These are phyloP conservation scores for Ploceus nigricollis DNA, from an alignment of 2,113 vertebrate species.

Conservation along the genomic window DNA sequence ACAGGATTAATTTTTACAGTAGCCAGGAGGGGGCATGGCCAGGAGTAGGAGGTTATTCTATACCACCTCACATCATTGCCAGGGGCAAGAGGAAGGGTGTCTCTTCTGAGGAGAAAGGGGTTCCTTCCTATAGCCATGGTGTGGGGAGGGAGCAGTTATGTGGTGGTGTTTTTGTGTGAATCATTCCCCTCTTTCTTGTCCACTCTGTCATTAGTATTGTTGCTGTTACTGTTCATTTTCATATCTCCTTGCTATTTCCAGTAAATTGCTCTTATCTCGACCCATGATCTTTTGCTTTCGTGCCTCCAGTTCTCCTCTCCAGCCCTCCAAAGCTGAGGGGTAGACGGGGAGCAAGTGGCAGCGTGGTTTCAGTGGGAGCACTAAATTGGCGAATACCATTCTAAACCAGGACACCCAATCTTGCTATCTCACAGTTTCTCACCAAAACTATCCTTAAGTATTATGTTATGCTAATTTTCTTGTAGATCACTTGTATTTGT, in stretches of 20 bases:
- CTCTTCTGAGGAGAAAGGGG: neutral
- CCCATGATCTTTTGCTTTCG: neutral
- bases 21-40: neutral
- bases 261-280: neutral
- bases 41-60: neutral
- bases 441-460: neutral
- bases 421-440: neutral
- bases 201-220: neutral
- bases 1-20: neutral
- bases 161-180: neutral
- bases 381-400: neutral
- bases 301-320: neutral
- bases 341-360: neutral
- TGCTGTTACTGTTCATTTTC: neutral
- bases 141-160: neutral
- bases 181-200: neutral
- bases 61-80: rapidly evolving
- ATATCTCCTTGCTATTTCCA: neutral
- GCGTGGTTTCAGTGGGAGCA: neutral
- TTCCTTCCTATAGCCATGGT: too few species aligned
- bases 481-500: neutral
- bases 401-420: neutral
- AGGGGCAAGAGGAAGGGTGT: rapidly evolving
- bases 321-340: too few species aligned
- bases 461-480: neutral